Evolutionary conservation across 2,797 vertebrate genomes (phyloP).

Genomic region (Salarias fasciatus): DNA sequence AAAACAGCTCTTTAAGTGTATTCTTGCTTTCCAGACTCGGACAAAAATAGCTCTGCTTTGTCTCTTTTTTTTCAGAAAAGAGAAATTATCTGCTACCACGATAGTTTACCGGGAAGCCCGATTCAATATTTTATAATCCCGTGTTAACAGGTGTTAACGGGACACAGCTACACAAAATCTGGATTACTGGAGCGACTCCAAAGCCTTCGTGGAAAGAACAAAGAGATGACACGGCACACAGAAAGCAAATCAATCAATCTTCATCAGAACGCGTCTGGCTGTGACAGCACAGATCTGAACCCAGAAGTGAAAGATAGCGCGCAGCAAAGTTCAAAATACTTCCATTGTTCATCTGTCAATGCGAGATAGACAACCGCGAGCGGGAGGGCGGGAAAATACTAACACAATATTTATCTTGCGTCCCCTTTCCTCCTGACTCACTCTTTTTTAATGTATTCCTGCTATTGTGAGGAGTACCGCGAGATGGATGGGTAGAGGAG

Average conservation of each 20-base stretch:
- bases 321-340: slow-evolving; percentile 81
- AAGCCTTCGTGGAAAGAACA: slow-evolving; percentile 65
- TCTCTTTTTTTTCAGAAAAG: slow-evolving; percentile 29
- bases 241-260: slow-evolving; percentile 76
- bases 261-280: slow-evolving; percentile 62
- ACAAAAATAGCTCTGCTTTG: not conserved
- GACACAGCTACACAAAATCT: slow-evolving; percentile 60
- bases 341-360: slow-evolving; percentile 83
- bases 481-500: slow-evolving; percentile 75
- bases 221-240: slow-evolving; percentile 59
- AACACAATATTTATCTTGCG: slow-evolving; percentile 83
- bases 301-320: slow-evolving; percentile 74
- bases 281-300: slow-evolving; percentile 75
- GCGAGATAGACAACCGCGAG: slow-evolving; percentile 71
- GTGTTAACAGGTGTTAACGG: slow-evolving; percentile 77
- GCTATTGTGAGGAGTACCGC: slow-evolving; percentile 68
- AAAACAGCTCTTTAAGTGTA: too few species aligned
- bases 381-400: slow-evolving; percentile 64
- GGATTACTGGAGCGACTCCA: slow-evolving; percentile 47
- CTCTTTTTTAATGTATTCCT: slow-evolving; percentile 77
- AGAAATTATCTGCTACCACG: slow-evolving; percentile 33
- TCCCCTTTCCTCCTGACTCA: slow-evolving; percentile 65
- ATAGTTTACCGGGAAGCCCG: slow-evolving; percentile 42
- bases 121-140: slow-evolving; percentile 64
- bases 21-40: not conserved